Base-by-base conservation (phyloP, 2,113 vertebrate species). In the Chaetops frenatus region DNA sequence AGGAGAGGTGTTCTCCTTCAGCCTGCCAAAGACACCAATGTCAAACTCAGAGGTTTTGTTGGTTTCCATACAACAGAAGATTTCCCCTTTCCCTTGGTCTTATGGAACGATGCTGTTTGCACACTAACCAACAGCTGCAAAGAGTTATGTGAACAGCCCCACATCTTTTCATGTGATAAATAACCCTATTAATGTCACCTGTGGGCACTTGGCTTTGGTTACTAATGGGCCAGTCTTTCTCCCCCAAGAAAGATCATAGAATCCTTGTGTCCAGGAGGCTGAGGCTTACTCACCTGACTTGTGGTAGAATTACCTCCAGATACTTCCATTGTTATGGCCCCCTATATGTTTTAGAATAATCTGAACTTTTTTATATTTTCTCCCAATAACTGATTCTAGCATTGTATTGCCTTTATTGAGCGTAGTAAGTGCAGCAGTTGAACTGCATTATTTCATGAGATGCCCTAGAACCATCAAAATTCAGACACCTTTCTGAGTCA, bases 21-120 rank as follows among this genome's bases (percentile, higher is more conserved):
- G 42, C 35, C 70, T 0, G 0, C 20, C 29, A 48, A 48, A 57
- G 60, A 40, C 29, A 28, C 12, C 0, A 1, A 15, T 47, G 35
- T 40, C 29, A 40, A 29, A 74, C 42, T 65, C 35, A 65, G 24
- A 35, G 16, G 2, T 62, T 61, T 29, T 15, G 18, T 38, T 21
- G 17, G 1, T 35, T 81, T 56, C 56, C 10, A 5, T 53, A 2
- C 7, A 9, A 4, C 7, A 5, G 12, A 56, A 40, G 10, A 29
- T 57, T 79, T 73, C 19, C 17, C 24, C 16, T 15, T 24, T 18
- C 16, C 16, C 3, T 24, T 4, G 0, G 6, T 21, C n/a, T 20
- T 48, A 14, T 0, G 1, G 6, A 35, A 14, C 7, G n/a, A 19
- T 53, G 60, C 6, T 27, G 1, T 29, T 56, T 24, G 24, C 58